phyloP scores from a whole-genome alignment of 2,888 invertebrate species.

The Cyclophora albipunctata region DNA sequence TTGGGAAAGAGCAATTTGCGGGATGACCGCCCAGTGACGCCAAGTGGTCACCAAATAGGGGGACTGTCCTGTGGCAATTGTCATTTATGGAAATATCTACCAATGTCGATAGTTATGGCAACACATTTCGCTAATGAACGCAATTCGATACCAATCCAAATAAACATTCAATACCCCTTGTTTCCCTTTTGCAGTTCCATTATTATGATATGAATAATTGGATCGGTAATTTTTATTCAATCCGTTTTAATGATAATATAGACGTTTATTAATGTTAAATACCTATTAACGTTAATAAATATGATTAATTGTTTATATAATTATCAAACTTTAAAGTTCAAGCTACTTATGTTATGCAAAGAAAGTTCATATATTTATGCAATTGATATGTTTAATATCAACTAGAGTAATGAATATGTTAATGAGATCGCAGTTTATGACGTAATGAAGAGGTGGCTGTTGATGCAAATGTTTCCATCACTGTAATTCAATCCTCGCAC shows the following conservation, averaged over 20 bases:
- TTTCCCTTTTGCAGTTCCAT: not conserved
- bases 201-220: too few relatives aligned
- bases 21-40: conserved; percentile 65
- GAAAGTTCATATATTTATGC: too few relatives aligned
- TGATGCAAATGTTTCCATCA: conserved; percentile 62
- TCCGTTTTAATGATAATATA: too few relatives aligned
- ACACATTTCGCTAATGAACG: conserved; percentile 24
- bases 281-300: too few relatives aligned
- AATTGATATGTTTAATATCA: too few relatives aligned
- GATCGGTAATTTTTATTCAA: too few relatives aligned
- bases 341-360: too few relatives aligned
- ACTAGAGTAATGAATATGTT: too few relatives aligned
- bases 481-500: conserved; percentile 68
- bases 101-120: conserved; percentile 40
- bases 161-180: conserved; percentile 8
- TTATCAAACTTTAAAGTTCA: too few relatives aligned
- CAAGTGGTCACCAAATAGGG: conserved; percentile 71
- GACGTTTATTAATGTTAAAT: too few relatives aligned
- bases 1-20: conserved; percentile 74
- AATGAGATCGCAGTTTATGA: too few relatives aligned
- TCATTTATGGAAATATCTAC: conserved; percentile 46
- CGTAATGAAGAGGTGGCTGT: conserved; percentile 8
- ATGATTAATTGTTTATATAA: too few relatives aligned
- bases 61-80: conserved; percentile 43
- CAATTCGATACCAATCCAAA: conserved; percentile 16